Evolutionary conservation across 2,888 invertebrate species (phyloP), one percentile per base, ranked within the genome.

Genomic region (Dasypolia templi): DNA sequence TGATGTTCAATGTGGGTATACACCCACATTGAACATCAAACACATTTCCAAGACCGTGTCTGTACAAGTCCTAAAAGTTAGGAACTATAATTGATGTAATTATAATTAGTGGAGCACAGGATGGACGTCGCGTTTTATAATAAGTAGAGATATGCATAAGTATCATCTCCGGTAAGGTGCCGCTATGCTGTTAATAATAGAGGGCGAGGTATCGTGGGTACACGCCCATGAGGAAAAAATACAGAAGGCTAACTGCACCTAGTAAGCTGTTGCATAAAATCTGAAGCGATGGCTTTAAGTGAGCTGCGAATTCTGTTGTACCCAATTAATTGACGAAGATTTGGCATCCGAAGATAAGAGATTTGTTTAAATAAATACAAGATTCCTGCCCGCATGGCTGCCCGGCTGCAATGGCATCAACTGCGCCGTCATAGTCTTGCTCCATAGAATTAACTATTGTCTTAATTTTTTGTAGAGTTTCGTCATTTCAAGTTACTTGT

Each of bases 111-210:
- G 32, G 49, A 69, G 71, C 65, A 56, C 78, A 72, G 79, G 72
- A 65, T 22, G 79, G 79, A 76, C 80, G 73, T 72, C 53, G 61
- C 42, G 32, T 77, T 79, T 81, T 75, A 74, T 79, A 77, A 76
- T 72, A 79, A 70, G 64, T 61, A 71, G 42, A 82, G 76, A 76
- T 77, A 78, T 72, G 72, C 81, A 76, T 75, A 79, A 81, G 85
- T 75, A 85, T 81, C 66, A 79, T 83, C 83, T 81, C 83, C 73
- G 81, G 75, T 75, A 74, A 83, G 63, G 72, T 80, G 67, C 68
- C 75, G 80, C 67, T 77, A 81, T 76, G 64, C 67, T 84, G 86
- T 88, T 91, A 91, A 92, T 92, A 90, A 91, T 86, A 89, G 87
- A 84, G 84, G 86, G 86, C 83, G 84, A 88, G 87, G 88, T 86